phyloP scores from a whole-genome alignment of 1,140 invertebrate genomes.

The Euglossa dilemma region DNA sequence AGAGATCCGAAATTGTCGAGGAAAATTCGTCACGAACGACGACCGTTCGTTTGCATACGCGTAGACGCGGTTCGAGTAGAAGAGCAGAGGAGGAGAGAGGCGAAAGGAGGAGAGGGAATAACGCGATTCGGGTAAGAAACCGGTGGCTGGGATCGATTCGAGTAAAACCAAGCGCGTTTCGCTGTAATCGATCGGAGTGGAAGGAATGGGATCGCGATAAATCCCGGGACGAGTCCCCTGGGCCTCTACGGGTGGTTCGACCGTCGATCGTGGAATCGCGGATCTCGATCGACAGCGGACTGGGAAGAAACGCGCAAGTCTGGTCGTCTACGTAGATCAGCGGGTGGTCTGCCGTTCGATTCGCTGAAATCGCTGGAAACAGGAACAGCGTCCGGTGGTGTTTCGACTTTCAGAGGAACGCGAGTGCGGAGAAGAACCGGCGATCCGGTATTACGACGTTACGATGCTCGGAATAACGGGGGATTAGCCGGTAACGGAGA shows the following conservation, averaged over 20 bases:
- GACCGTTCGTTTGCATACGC: not conserved
- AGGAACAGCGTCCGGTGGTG: not conserved
- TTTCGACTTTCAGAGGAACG: conserved; percentile 39
- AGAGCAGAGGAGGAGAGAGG: not conserved
- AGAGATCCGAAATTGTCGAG: too few relatives aligned
- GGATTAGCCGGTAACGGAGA: conserved; percentile 18
- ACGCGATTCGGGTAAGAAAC: not conserved
- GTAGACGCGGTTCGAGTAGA: accelerated
- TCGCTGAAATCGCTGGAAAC: conserved; percentile 34
- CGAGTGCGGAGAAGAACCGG: conserved; percentile 10
- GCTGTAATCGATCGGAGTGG: conserved; percentile 29
- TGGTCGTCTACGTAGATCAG: conserved; percentile 34
- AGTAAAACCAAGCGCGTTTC: conserved; percentile 20
- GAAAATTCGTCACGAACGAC: too few relatives aligned
- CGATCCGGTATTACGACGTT: not conserved
- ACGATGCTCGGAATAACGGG: conserved; percentile 14
- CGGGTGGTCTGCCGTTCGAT: conserved; percentile 50
- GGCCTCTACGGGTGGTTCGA: conserved; percentile 32
- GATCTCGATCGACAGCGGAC: conserved; percentile 44
- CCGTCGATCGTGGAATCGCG: conserved; percentile 42
- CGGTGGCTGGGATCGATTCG: not conserved
- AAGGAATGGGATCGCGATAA: conserved; percentile 36
- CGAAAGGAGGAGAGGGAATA: not conserved
- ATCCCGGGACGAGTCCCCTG: conserved; percentile 31
- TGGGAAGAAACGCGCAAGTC: conserved; percentile 54